Conservation (phyloP, 2,113 vertebrate species). For the Thryonomys swinderianus region DNA sequence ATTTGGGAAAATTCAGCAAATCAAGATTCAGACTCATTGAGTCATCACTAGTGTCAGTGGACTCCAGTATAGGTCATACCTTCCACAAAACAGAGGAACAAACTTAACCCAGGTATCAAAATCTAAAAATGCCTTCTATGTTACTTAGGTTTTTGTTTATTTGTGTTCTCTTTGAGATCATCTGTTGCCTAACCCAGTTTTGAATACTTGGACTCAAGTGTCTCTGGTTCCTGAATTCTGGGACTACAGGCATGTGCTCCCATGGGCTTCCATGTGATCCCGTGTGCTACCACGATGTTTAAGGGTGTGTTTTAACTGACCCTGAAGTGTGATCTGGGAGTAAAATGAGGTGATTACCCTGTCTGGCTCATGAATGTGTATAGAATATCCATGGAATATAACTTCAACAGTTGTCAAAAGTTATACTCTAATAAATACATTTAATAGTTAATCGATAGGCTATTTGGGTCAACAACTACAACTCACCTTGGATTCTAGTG, state of each 20-base stretch:
- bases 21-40: not conserved
- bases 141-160: not conserved
- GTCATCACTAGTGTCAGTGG: not conserved
- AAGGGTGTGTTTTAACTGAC: not conserved
- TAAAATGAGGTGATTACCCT: not conserved
- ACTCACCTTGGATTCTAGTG: not conserved
- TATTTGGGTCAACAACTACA: not conserved
- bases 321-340: no score
- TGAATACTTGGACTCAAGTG: not conserved
- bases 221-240: not conserved
- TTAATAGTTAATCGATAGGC: not conserved
- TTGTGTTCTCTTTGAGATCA: not conserved
- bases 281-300: not conserved
- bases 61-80: not conserved
- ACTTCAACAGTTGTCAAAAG: not conserved
- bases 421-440: not conserved
- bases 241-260: accelerated
- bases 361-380: not conserved
- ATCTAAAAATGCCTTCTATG: not conserved
- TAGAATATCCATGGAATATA: not conserved
- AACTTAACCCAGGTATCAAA: not conserved
- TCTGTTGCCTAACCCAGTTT: not conserved
- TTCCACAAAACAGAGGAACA: not conserved
- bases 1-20: not conserved
- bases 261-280: no score